These are phyloP conservation scores for Saturnia pavonia DNA, from an alignment of 2,888 invertebrate genomes.

Conservation along the genomic window DNA sequence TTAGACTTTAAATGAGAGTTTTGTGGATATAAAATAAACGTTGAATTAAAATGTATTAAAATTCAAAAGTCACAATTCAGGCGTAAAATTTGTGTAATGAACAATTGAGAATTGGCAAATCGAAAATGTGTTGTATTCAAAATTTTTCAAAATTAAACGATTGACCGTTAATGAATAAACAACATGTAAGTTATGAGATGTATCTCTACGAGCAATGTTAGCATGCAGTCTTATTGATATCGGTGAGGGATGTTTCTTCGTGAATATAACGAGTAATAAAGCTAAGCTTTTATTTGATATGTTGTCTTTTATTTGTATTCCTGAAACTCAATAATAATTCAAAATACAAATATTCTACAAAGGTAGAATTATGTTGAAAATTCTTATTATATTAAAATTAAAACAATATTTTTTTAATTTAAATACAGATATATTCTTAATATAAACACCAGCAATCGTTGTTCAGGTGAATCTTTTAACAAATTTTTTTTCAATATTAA, in stretches of 20 bases:
- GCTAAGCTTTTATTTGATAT: conserved; percentile 88
- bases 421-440: no score
- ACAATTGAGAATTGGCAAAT: conserved; percentile 60
- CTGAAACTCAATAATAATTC: not conserved
- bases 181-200: conserved; percentile 38
- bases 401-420: no score
- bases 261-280: conserved; percentile 88
- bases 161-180: conserved; percentile 51
- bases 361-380: no score
- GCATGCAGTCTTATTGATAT: conserved; percentile 74
- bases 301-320: conserved; percentile 64
- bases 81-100: conserved; percentile 37
- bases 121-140: conserved; percentile 53
- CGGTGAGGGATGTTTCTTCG: conserved; percentile 82
- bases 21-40: conserved; percentile 46
- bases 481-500: not conserved
- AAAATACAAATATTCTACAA: no score
- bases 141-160: conserved; percentile 70
- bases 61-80: conserved; percentile 11
- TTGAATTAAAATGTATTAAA: conserved; percentile 32
- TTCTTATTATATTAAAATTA: no score
- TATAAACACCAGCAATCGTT: no score
- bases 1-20: conserved; percentile 69
- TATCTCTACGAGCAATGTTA: conserved; percentile 66
- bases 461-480: no score